Evolutionary conservation across 2,113 vertebrate species (phyloP).

Genomic region (Callaeas wilsoni): DNA sequence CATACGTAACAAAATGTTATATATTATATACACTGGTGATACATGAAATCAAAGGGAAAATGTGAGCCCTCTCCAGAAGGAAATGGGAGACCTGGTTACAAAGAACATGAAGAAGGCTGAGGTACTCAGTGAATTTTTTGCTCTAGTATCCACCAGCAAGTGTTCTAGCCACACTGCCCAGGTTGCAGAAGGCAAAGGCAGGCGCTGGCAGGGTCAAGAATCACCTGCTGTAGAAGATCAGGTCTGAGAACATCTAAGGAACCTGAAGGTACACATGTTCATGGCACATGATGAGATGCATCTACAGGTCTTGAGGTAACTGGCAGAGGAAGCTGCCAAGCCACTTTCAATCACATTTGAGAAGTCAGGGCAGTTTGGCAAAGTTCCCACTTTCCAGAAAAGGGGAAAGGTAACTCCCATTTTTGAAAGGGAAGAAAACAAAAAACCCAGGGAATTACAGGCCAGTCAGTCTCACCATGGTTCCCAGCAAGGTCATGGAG

Average conservation of each 20-base stretch:
- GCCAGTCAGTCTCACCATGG: background rate
- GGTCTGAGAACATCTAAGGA: background rate
- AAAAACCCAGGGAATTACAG: background rate
- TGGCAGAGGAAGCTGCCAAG: background rate
- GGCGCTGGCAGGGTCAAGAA: background rate
- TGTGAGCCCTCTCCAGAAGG: no score
- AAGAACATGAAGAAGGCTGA: background rate
- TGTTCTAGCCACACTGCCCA: background rate
- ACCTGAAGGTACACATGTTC: background rate
- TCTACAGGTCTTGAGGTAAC: background rate
- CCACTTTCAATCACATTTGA: background rate
- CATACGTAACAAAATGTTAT: background rate
- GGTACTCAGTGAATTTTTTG: background rate
- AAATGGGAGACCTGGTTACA: background rate
- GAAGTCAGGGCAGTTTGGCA: background rate
- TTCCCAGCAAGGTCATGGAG: background rate
- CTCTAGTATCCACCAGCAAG: background rate
- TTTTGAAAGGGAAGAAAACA: background rate
- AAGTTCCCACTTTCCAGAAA: background rate
- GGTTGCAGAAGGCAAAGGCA: background rate
- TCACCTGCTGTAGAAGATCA: background rate
- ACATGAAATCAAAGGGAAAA: background rate
- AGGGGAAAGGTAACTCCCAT: rapidly evolving
- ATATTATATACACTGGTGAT: background rate
- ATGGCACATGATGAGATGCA: background rate